Percentiles rank a stretch among this genome's conserved stretches.
These are phyloP conservation scores for Acanthococcus lagerstroemiae DNA, from an alignment of 2,888 invertebrate species.

Conservation along the genomic window DNA sequence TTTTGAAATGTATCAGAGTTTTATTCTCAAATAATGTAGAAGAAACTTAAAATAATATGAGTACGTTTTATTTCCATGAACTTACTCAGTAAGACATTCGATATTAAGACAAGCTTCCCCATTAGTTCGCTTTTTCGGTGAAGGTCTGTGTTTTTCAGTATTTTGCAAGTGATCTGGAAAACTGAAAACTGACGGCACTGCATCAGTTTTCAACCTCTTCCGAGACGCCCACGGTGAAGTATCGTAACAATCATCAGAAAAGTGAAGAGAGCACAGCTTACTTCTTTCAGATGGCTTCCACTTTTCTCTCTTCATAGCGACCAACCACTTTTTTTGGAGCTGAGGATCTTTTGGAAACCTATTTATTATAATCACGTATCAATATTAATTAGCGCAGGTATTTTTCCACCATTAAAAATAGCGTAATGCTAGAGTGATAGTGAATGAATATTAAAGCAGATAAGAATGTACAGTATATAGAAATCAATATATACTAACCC, in stretches of 20 bases:
- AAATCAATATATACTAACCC: no score
- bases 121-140: neutral
- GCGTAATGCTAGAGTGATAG: no score
- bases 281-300: neutral
- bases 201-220: constrained; percentile 5
- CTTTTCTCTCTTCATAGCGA: neutral
- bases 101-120: neutral
- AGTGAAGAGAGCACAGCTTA: neutral
- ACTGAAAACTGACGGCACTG: constrained; percentile 7
- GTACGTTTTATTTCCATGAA: no score
- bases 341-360: neutral
- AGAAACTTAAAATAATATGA: no score
- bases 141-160: neutral
- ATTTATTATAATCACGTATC: no score
- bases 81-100: neutral
- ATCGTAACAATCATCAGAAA: constrained; percentile 3
- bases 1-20: neutral
- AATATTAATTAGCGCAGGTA: no score
- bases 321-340: neutral
- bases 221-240: neutral
- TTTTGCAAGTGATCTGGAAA: neutral
- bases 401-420: no score
- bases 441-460: no score
- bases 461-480: no score
- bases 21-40: neutral